A percentile compares a stretch with the other conserved stretches of the same genome.
Conservation (phyloP, 2,113 vertebrate species). For the Microcebus tavaratra region DNA sequence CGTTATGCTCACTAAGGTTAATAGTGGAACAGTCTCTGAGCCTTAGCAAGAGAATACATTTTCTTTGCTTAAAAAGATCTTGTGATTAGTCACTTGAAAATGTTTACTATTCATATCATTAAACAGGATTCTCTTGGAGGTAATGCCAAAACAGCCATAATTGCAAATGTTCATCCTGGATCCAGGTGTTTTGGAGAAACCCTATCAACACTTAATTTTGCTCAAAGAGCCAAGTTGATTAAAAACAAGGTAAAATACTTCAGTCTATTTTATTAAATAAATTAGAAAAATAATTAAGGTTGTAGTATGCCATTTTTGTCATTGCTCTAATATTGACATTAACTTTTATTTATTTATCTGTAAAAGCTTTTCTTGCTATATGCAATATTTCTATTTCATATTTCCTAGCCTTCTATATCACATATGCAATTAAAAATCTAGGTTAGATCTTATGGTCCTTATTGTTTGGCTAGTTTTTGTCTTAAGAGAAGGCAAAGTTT, state of each 20-base stretch:
- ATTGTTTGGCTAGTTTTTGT: background rate
- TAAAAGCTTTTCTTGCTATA: background rate
- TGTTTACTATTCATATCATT: constrained; percentile 38
- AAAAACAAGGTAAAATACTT: constrained; percentile 93
- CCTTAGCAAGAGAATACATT: background rate
- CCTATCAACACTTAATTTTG: constrained; percentile 95
- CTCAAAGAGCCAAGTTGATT: constrained; percentile 96
- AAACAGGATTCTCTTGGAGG: constrained; percentile 96
- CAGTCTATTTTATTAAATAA: background rate
- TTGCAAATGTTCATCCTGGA: constrained; percentile 97
- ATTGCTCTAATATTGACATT: background rate
- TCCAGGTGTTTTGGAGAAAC: constrained; percentile 97
- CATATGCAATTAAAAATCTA: background rate
- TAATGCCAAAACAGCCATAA: constrained; percentile 96
- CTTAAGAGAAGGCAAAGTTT: background rate
- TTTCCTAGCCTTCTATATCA: background rate
- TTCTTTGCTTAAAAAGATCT: background rate
- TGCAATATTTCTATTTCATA: background rate
- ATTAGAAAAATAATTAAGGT: background rate
- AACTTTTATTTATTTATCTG: constrained; percentile 7
- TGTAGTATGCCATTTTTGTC: background rate
- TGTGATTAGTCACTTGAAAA: background rate
- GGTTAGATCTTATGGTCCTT: background rate
- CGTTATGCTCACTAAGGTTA: background rate
- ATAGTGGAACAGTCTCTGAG: background rate